Evolutionary conservation across 2,113 vertebrate genomes (phyloP).

Genomic region (Chloropsis cyanopogon): DNA sequence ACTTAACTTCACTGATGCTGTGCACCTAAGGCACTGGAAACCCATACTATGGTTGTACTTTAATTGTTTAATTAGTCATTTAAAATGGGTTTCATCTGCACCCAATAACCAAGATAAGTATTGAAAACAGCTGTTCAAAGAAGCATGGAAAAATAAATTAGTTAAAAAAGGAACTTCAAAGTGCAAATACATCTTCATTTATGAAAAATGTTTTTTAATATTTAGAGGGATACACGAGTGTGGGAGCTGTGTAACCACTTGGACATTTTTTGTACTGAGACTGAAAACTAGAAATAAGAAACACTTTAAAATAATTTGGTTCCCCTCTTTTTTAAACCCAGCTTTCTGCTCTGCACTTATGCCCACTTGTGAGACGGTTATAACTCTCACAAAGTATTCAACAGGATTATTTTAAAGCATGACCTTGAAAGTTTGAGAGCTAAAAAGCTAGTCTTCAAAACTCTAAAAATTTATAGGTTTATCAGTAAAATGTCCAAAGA

Average conservation of each 20-base stretch:
- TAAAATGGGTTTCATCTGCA: background rate
- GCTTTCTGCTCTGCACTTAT: background rate
- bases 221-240: background rate
- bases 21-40: background rate
- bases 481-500: background rate
- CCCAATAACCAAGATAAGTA: background rate
- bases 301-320: background rate
- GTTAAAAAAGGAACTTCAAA: background rate
- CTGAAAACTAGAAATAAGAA: background rate
- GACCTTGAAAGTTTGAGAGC: background rate
- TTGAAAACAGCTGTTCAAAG: background rate
- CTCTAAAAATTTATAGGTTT: background rate
- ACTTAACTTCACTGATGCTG: background rate
- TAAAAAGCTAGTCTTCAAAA: background rate
- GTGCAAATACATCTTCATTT: background rate
- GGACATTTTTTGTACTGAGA: background rate
- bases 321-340: background rate
- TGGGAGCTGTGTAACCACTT: background rate
- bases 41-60: background rate
- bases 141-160: background rate
- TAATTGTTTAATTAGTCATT: background rate
- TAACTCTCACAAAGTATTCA: background rate
- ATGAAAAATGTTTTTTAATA: background rate
- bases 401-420: background rate
- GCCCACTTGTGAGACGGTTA: background rate